These are phyloP conservation scores for Natrix natrix DNA, from an alignment of 2,797 vertebrate genomes.

Conservation along the genomic window DNA sequence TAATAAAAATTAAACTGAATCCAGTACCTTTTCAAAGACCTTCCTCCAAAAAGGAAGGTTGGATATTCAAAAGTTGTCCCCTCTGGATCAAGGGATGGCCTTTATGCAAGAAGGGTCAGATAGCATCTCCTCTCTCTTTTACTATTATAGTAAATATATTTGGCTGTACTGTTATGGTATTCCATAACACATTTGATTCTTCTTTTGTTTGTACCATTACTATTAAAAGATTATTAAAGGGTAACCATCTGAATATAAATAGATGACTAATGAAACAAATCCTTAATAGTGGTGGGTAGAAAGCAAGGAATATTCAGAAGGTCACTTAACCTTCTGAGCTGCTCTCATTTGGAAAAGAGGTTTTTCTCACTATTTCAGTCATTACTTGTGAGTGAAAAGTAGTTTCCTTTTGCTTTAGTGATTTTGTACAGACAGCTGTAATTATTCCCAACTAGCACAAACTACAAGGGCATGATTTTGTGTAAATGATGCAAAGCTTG, in stretches of 20 bases:
- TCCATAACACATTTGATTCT: background rate
- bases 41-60: background rate
- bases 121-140: background rate
- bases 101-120: background rate
- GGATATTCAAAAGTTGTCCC: background rate
- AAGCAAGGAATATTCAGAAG: background rate
- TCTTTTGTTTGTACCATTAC: background rate
- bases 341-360: background rate
- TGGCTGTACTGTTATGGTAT: background rate
- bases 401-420: slow-evolving; percentile 5
- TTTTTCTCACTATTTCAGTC: background rate
- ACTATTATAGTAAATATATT: background rate
- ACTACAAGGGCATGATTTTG: background rate
- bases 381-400: background rate
- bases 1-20: background rate
- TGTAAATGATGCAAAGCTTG: background rate
- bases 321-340: background rate
- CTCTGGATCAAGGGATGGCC: background rate
- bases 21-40: background rate
- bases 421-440: slow-evolving; percentile 19
- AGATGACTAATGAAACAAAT: background rate
- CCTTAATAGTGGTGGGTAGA: background rate
- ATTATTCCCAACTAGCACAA: slow-evolving; percentile 22
- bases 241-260: background rate
- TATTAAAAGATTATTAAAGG: background rate